Evolutionary conservation across 2,113 vertebrate species (phyloP).

Genomic region (Progne subis): DNA sequence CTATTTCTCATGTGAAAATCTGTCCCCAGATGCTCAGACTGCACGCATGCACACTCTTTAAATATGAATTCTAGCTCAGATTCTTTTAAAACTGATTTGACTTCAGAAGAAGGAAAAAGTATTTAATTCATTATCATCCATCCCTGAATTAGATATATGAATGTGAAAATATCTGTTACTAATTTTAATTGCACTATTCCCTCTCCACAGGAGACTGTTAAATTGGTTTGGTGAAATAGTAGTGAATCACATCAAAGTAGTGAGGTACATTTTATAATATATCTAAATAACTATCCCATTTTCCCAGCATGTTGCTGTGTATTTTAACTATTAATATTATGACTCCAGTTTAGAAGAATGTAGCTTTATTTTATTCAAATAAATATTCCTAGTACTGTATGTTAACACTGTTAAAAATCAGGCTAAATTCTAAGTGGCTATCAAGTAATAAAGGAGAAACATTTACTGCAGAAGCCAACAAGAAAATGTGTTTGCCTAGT

Average conservation of each 20-base stretch:
- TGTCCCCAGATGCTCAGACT: background rate
- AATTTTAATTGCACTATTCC: constrained; percentile 85
- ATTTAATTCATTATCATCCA: constrained; percentile 82
- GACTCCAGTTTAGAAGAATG: constrained; percentile 78
- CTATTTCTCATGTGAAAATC: background rate
- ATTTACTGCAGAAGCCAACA: constrained; percentile 78
- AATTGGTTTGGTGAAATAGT: constrained; percentile 83
- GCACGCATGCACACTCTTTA: constrained; percentile 15
- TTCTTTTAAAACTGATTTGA: constrained; percentile 69
- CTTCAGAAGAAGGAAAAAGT: constrained; percentile 76
- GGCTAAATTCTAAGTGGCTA: constrained; percentile 81
- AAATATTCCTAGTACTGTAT: constrained; percentile 76
- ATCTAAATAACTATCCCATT: constrained; percentile 88
- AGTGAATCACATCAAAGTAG: constrained; percentile 83
- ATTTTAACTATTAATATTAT: constrained; percentile 86
- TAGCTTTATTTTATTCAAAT: constrained; percentile 79
- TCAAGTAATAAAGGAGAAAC: constrained; percentile 80
- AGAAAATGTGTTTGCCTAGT: constrained; percentile 72
- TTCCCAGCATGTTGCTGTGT: constrained; percentile 83
- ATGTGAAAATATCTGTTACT: constrained; percentile 84
- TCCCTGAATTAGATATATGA: constrained; percentile 79
- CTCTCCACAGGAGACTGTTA: constrained; percentile 81
- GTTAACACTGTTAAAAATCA: constrained; percentile 80
- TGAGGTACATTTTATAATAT: constrained; percentile 82
- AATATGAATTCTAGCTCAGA: constrained; percentile 59